Conservation (phyloP, 2,113 vertebrate species). For the Danio rerio region GRCz12tu NC_133189.1:18821501-18822000, state of each 20-base stretch:
- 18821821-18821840: slow-evolving; percentile 89
- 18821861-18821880: slow-evolving; percentile 92
- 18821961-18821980: slow-evolving; percentile 92
- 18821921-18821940: slow-evolving; percentile 98
- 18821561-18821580: too few species aligned
- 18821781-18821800: not conserved
- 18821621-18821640: too few species aligned
- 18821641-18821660: too few species aligned
- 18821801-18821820: not conserved
- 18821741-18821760: not conserved
- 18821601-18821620: too few species aligned
- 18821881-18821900: slow-evolving; percentile 87
- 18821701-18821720: not conserved
- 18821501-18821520: too few species aligned
- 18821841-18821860: slow-evolving; percentile 96
- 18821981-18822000: slow-evolving; percentile 93
- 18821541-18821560: too few species aligned
- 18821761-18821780: not conserved
- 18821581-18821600: too few species aligned
- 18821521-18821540: too few species aligned
- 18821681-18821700: not conserved
- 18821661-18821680: too few species aligned
- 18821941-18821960: slow-evolving; percentile 97
- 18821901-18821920: slow-evolving; percentile 95
- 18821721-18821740: too few species aligned